These are phyloP conservation scores for Mellivora capensis DNA, from an alignment of 2,113 vertebrate species.

Conservation along the genomic window DNA sequence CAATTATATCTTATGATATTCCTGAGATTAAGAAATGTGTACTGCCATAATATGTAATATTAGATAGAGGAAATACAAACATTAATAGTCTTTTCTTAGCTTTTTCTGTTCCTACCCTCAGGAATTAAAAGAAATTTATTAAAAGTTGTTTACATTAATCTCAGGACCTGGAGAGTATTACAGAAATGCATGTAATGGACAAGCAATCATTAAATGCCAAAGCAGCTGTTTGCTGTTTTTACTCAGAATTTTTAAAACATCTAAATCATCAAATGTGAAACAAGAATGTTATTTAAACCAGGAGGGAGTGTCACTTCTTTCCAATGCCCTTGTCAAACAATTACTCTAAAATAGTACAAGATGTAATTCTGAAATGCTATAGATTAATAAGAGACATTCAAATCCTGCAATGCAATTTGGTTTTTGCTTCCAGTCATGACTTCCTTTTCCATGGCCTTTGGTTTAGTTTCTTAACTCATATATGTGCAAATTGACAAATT, in stretches of 20 bases:
- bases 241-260: conserved; percentile 11
- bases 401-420: not conserved
- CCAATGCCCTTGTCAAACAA: conserved; percentile 41
- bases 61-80: not conserved
- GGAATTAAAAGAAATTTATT: not conserved
- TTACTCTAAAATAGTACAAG: not conserved
- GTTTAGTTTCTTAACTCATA: not conserved
- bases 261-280: conserved; percentile 27
- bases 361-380: conserved; percentile 44
- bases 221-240: not conserved
- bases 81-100: not conserved
- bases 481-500: not conserved
- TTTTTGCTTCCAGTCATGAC: not conserved
- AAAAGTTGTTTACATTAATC: conserved; percentile 20
- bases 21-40: not conserved
- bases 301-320: not conserved
- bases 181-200: not conserved
- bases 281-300: conserved; percentile 48
- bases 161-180: not conserved
- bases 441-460: not conserved
- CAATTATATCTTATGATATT: not conserved
- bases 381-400: conserved; percentile 10
- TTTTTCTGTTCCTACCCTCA: conserved; percentile 10
- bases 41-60: not conserved
- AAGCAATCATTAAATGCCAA: conserved; percentile 52